Evolutionary conservation across 2,113 vertebrate species (phyloP).

Genomic region (Megalops atlanticus): DNA sequence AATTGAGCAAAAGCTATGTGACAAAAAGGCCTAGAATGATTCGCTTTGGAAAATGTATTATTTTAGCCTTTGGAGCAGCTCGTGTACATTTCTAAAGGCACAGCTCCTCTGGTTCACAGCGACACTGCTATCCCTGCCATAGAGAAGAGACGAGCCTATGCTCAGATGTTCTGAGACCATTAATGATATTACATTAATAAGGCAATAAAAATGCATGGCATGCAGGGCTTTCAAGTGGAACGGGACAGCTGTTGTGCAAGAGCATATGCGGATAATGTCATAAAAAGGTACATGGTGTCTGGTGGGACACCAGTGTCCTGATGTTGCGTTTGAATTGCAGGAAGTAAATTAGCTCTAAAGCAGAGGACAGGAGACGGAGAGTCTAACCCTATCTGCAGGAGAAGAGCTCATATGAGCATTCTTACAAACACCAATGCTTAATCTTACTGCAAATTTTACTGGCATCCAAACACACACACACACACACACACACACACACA

Average conservation of each 20-base stretch:
- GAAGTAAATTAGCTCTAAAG: conserved; percentile 7
- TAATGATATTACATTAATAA: conserved; percentile 64
- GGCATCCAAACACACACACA: background rate
- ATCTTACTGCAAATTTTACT: background rate
- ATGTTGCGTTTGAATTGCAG: conserved; percentile 35
- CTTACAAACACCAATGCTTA: background rate
- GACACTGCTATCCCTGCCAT: conserved; percentile 43
- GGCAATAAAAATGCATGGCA: conserved; percentile 50
- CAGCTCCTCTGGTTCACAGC: background rate
- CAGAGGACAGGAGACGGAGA: background rate
- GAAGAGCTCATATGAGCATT: background rate
- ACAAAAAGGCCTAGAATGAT: conserved; percentile 54
- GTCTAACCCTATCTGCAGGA: background rate
- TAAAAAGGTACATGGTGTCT: conserved; percentile 30
- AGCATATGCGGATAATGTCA: conserved; percentile 41
- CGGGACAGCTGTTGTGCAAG: conserved; percentile 56
- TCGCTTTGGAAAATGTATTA: conserved; percentile 54
- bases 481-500: no score
- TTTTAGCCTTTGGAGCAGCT: conserved; percentile 21
- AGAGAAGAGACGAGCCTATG: conserved; percentile 38
- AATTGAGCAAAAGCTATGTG: conserved; percentile 52
- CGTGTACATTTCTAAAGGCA: conserved; percentile 48
- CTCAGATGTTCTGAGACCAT: conserved; percentile 55
- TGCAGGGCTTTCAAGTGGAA: conserved; percentile 40
- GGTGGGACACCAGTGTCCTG: conserved; percentile 50